These are phyloP conservation scores for Sycobia sp. DNA, from an alignment of 1,140 invertebrate genomes.

Conservation along the genomic window DNA sequence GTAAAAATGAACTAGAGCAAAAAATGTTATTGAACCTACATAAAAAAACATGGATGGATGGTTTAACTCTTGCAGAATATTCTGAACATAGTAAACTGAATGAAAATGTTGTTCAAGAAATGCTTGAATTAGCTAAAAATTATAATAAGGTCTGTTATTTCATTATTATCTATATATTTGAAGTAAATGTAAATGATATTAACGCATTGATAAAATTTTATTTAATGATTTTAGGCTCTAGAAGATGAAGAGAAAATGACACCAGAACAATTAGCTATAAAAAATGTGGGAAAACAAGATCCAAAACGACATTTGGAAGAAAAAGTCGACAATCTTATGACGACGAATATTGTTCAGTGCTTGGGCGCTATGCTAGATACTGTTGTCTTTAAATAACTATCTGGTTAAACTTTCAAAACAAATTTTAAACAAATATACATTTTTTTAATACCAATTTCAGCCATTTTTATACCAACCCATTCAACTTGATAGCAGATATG, in stretches of 20 bases:
- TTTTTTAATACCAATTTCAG: slow-evolving; percentile 35
- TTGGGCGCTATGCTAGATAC: slow-evolving; percentile 98
- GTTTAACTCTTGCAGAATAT: slow-evolving; percentile 93
- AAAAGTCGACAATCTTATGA: slow-evolving; percentile 96
- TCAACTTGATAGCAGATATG: not conserved
- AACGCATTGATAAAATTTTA: slow-evolving; percentile 15
- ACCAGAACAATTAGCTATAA: slow-evolving; percentile 98
- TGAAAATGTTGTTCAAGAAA: slow-evolving; percentile 92
- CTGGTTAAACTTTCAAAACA: slow-evolving; percentile 24
- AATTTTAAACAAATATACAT: slow-evolving; percentile 40
- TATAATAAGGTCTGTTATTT: slow-evolving; percentile 86
- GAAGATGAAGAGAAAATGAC: slow-evolving; percentile 99
- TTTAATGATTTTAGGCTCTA: slow-evolving; percentile 69
- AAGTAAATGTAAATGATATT: slow-evolving; percentile 12
- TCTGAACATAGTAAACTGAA: slow-evolving; percentile 90
- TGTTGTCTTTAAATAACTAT: slow-evolving; percentile 87
- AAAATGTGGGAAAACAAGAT: slow-evolving; percentile 99
- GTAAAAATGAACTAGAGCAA: slow-evolving; percentile 98
- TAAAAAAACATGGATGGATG: slow-evolving; percentile 99
- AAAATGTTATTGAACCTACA: slow-evolving; percentile 99
- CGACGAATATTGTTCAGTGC: slow-evolving; percentile 98
- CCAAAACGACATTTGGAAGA: slow-evolving; percentile 99
- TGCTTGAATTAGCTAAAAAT: slow-evolving; percentile 96
- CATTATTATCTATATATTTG: not conserved
- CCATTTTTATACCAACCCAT: slow-evolving; percentile 27